These are phyloP conservation scores for Crossocerus cetratus DNA, from an alignment of 2,888 invertebrate genomes.

Conservation along the genomic window DNA sequence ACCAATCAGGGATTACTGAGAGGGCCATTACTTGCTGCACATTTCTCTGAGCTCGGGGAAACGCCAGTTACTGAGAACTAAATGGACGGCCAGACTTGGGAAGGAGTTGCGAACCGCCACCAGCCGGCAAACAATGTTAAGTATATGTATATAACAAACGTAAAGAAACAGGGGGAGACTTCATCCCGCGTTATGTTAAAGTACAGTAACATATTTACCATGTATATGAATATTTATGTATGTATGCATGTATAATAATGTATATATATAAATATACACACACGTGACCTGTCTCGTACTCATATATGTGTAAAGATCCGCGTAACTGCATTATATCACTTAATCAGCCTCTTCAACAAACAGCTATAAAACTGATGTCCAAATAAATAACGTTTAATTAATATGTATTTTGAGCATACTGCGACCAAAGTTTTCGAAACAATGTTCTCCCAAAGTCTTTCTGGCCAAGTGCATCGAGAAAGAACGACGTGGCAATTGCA, in stretches of 20 bases:
- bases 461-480: background rate
- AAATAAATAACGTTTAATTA: constrained; percentile 41
- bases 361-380: constrained; percentile 62
- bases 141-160: background rate
- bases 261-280: constrained; percentile 20
- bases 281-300: background rate
- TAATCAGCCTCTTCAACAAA: constrained; percentile 68
- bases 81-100: no score
- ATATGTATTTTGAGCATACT: constrained; percentile 18
- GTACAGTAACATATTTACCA: constrained; percentile 28
- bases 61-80: no score
- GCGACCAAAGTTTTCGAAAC: background rate
- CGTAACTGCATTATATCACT: constrained; percentile 46
- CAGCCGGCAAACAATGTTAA: background rate
- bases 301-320: constrained; percentile 1
- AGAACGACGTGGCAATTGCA: no score
- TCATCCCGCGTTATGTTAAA: constrained; percentile 52
- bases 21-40: no score
- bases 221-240: constrained; percentile 13
- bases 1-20: no score
- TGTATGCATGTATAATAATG: constrained; percentile 23
- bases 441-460: no score
- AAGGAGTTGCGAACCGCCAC: background rate
- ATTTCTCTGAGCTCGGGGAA: no score
- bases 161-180: constrained; percentile 8